Evolutionary conservation across 2,113 vertebrate species (phyloP), one percentile per base, ranked within the genome.

Genomic region (Lonchura striata): DNA sequence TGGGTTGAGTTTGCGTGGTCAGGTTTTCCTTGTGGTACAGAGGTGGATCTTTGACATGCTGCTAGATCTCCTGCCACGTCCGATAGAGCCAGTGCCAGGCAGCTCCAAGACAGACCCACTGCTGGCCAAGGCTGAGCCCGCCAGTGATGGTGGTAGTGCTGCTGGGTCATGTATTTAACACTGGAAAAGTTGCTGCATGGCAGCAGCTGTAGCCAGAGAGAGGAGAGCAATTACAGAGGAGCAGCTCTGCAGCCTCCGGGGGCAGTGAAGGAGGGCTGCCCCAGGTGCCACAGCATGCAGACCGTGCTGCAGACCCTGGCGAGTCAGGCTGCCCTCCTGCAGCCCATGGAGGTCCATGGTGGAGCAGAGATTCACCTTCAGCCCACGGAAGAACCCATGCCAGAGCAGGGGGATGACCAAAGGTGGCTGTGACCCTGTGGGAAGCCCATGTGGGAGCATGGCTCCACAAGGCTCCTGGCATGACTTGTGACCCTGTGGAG

Each of bases 101-200:
- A 7, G 24, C 20, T 84, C 16, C 11, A 21, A 50, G 31, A 31
- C 19, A 42, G 56, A 77, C 7, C 16, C 44, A 13, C 15, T 57
- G 59, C 44, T 64, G 50, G 57, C 57, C 35, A 13, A 44, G 49
- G 57, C 72, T 71, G 42, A 63, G 22, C 42, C 35, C 42, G 10
- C 33, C 33, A 33, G 19, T 0, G 1, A 2, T 70, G 35, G 15
- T 28, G 71, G 13, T 16, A 35, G 22, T 27, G 23, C 64, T 25
- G 37, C 49, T 78, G 64, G 23, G 4, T 70, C 20, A 56, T 15
- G 3, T 6, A 24, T 50, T 28, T 44, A 19, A 42, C 4, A 5
- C 9, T 0, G 1, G 14, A 5, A 33, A 42, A 9, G 6, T 19
- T 70, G 15, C n/a, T 39, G 2, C 3, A 2, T 27, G 18, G 15